Conservation (phyloP, 2,888 invertebrate genomes). For the Junonia oenone region DNA sequence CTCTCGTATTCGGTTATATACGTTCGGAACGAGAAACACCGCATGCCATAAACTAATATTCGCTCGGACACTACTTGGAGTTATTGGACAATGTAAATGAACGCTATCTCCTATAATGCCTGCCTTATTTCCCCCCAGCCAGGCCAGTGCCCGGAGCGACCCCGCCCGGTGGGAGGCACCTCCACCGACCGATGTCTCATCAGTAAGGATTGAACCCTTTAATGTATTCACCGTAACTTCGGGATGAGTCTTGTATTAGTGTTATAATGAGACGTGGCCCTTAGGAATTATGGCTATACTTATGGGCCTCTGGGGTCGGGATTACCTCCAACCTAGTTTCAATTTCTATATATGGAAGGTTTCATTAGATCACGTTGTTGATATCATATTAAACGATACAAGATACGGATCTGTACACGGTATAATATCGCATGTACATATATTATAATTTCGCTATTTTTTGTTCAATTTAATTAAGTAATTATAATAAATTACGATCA, state of each 20-base stretch:
- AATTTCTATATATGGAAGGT: constrained; percentile 65
- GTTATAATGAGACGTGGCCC: constrained; percentile 79
- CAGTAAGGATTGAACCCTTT: constrained; percentile 80
- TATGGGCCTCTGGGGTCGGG: constrained; percentile 61
- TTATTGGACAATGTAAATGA: constrained; percentile 81
- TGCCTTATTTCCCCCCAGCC: constrained; percentile 69
- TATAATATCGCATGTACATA: background rate
- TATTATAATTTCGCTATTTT: background rate
- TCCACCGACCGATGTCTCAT: constrained; percentile 71
- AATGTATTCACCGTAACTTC: constrained; percentile 79
- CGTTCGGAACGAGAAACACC: constrained; percentile 41
- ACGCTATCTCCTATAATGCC: constrained; percentile 79
- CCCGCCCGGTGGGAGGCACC: constrained; percentile 60
- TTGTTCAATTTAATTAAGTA: background rate
- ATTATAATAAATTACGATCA: background rate
- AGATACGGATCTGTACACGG: constrained; percentile 6
- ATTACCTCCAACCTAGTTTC: constrained; percentile 73
- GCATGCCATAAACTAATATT: constrained; percentile 76
- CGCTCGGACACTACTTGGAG: constrained; percentile 78
- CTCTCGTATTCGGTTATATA: constrained; percentile 29
- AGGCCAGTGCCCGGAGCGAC: constrained; percentile 63
- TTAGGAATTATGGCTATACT: constrained; percentile 77
- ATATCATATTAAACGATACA: constrained; percentile 27
- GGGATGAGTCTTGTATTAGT: constrained; percentile 80
- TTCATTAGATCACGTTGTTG: constrained; percentile 42